Percentiles rank a stretch among this genome's conserved stretches.
phyloP scores from a whole-genome alignment of 2,888 invertebrate genomes.

The Hydropsyche betteni region DNA sequence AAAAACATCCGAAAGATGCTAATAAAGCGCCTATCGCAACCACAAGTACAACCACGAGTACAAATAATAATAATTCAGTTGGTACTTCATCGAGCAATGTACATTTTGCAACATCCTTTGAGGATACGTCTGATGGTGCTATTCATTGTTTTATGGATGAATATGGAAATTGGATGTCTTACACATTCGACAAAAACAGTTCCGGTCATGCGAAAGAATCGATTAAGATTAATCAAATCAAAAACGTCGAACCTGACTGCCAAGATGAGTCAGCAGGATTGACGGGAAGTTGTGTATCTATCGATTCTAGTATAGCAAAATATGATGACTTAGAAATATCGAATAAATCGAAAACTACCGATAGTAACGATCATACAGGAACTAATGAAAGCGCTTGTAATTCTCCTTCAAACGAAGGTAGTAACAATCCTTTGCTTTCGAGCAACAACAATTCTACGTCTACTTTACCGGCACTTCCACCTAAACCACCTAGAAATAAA shows the following conservation, averaged over 20 bases:
- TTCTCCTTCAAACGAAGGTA: slow-evolving; percentile 63
- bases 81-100: slow-evolving; percentile 54
- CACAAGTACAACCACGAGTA: slow-evolving; percentile 44
- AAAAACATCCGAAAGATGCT: slow-evolving; percentile 21
- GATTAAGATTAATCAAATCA: slow-evolving; percentile 56
- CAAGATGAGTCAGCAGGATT: slow-evolving; percentile 60
- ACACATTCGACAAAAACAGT: slow-evolving; percentile 85
- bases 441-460: slow-evolving; percentile 62
- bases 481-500: slow-evolving; percentile 60
- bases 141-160: slow-evolving; percentile 89
- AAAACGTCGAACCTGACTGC: slow-evolving; percentile 58
- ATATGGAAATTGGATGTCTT: slow-evolving; percentile 86
- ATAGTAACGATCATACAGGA: slow-evolving; percentile 62
- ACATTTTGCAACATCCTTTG: slow-evolving; percentile 81
- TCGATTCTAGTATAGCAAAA: slow-evolving; percentile 60
- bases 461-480: slow-evolving; percentile 55
- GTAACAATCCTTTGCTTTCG: slow-evolving; percentile 63
- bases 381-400: slow-evolving; percentile 49
- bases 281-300: slow-evolving; percentile 64
- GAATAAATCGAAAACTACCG: slow-evolving; percentile 53
- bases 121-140: slow-evolving; percentile 84
- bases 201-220: slow-evolving; percentile 60
- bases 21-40: not conserved
- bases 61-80: slow-evolving; percentile 55
- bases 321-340: slow-evolving; percentile 42